Evolutionary conservation across 1,140 invertebrate species (phyloP).

Genomic region (Psilanteris sp.): DNA sequence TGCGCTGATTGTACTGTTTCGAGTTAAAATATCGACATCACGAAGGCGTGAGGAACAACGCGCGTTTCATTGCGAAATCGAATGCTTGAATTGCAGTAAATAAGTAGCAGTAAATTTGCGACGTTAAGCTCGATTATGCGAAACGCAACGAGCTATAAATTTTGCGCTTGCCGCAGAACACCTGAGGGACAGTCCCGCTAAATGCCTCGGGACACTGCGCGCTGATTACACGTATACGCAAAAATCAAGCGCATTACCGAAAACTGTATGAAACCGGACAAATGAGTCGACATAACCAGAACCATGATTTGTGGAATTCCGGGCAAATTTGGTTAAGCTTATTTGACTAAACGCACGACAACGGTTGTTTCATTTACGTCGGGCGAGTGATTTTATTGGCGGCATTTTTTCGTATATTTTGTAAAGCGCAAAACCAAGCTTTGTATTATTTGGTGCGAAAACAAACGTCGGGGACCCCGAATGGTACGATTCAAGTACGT

Average conservation of each 20-base stretch:
- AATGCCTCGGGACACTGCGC: constrained; percentile 31
- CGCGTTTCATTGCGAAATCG: constrained; percentile 27
- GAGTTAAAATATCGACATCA: constrained; percentile 22
- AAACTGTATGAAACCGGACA: constrained; percentile 32
- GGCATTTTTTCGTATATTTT: no score
- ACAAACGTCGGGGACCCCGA: no score
- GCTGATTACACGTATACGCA: constrained; percentile 44
- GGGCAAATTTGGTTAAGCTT: constrained; percentile 33
- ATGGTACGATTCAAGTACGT: no score
- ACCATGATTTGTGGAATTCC: constrained; percentile 45
- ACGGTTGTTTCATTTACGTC: no score
- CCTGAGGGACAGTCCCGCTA: constrained; percentile 38
- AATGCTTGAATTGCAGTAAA: constrained; percentile 46
- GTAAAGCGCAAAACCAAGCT: no score
- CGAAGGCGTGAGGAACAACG: no score
- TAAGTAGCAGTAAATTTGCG: constrained; percentile 57
- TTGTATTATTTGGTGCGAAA: no score
- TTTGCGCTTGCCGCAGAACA: constrained; percentile 33
- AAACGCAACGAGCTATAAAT: constrained; percentile 53
- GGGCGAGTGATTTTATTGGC: no score
- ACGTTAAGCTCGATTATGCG: constrained; percentile 56
- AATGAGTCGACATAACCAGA: constrained; percentile 39
- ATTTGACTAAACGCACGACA: constrained; percentile 10
- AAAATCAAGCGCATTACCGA: constrained; percentile 45
- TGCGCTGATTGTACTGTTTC: constrained; percentile 32